These are phyloP conservation scores for Diplodus sargus DNA, from an alignment of 2,797 vertebrate genomes.

Conservation along the genomic window DNA sequence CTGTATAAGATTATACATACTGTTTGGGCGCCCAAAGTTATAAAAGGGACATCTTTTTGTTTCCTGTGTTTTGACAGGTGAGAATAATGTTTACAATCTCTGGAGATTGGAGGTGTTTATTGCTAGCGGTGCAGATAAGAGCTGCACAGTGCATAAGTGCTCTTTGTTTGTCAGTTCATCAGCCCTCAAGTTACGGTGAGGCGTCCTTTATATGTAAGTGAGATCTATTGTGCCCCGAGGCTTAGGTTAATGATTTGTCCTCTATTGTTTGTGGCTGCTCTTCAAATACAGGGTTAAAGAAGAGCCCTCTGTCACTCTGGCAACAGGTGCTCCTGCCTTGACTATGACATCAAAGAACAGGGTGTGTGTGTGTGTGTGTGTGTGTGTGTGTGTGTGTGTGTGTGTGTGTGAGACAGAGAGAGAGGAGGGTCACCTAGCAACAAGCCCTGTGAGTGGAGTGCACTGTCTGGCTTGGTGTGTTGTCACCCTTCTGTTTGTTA, in stretches of 20 bases:
- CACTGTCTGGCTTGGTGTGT: conserved; percentile 40
- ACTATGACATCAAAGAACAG: conserved; percentile 57
- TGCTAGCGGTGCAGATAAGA: not conserved
- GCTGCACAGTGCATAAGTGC: not conserved
- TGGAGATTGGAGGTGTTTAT: not conserved
- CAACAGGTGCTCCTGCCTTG: conserved; percentile 72
- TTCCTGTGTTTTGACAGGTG: not conserved
- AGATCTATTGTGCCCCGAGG: conserved; percentile 21
- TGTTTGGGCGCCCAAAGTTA: not conserved
- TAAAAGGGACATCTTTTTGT: not conserved
- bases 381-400: not conserved
- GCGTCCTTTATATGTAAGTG: conserved; percentile 18
- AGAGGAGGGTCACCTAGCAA: conserved; percentile 74
- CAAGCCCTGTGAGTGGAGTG: conserved; percentile 46
- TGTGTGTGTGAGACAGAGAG: conserved; percentile 7
- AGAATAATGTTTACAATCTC: not conserved
- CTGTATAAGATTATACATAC: not conserved
- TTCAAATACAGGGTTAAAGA: conserved; percentile 56
- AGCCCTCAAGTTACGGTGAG: conserved; percentile 18
- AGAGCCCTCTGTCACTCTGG: conserved; percentile 62
- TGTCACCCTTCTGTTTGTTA: conserved; percentile 56
- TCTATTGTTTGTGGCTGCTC: conserved; percentile 50
- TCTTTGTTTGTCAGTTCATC: conserved; percentile 13
- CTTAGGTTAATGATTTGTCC: conserved; percentile 36
- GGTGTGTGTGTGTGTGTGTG: conserved; percentile 22